Percentiles rank a stretch among this genome's conserved stretches.
Conservation (phyloP, 2,797 vertebrate species). For the Schizopygopsis pylzovi region DNA sequence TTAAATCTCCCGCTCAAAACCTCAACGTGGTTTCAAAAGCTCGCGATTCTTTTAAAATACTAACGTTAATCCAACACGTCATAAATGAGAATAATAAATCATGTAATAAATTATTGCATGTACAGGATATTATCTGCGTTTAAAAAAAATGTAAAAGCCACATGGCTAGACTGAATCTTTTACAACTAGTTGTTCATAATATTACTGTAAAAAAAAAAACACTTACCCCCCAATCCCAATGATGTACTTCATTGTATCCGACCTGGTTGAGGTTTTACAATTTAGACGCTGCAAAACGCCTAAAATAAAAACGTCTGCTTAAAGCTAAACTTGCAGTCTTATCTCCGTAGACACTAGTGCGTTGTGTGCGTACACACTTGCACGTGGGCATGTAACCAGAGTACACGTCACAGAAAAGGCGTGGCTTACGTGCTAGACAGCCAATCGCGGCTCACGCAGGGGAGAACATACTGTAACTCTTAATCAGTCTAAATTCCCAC, state of each 20-base stretch:
- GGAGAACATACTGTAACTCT: neutral
- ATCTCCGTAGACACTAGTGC: neutral
- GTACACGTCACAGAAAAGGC: neutral
- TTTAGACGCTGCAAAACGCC: neutral
- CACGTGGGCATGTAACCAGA: conserved; percentile 40
- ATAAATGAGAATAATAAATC: neutral
- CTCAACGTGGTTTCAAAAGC: conserved; percentile 52
- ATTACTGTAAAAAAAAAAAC: neutral
- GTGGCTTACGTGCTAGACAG: neutral
- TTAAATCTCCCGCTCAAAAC: conserved; percentile 82
- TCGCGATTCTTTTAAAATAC: neutral
- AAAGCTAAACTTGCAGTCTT: neutral
- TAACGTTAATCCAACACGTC: neutral
- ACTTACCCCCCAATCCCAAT: conserved; percentile 94
- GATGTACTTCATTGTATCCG: conserved; percentile 83
- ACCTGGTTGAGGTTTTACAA: neutral
- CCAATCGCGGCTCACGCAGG: neutral
- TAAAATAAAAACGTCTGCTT: neutral
- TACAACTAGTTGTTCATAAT: neutral
- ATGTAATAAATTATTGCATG: neutral
- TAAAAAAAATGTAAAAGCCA: neutral
- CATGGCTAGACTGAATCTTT: neutral
- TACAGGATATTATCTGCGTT: neutral
- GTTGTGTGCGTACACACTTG: neutral
- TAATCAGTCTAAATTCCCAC: neutral